Base-by-base conservation (phyloP, 2,113 vertebrate species). In the Oryzias celebensis region DNA sequence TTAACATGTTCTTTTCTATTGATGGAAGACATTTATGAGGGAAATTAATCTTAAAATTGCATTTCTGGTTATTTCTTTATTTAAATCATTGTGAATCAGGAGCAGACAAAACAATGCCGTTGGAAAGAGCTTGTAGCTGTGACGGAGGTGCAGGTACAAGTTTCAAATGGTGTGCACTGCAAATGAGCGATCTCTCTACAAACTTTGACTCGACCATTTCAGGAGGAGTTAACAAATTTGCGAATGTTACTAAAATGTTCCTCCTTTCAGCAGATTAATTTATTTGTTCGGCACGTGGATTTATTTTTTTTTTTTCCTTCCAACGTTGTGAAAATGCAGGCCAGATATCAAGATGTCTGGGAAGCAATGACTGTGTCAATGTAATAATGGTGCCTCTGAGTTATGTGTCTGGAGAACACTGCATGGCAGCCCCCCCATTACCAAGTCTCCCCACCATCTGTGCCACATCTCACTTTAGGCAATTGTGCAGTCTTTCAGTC, bases 371-470 rank as follows among this genome's bases (percentile, higher is more conserved):
- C 77, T 83, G 82, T 83, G 84, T 86, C 76, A 73, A 58, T 75
- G 74, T 78, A 77, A 88, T 85, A 88, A 84, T 75, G 66, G 65
- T 52, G 71, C 57, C 14, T 80, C 78, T 88, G 81, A 89, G 72
- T 86, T 87, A 85, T 88, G 71, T 71, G 78, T 78, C 83, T 79
- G 56, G 71, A 78, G 73, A 84, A 74, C 70, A 76, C 52, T 62
- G 65, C 62, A 81, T 83, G 76, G 71, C 73, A 50, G 63, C 67
- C 55, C 64, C 50, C 58, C 69, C 70, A 78, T 82, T 73, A 81
- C 69, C 66, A 72, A 53, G 61, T 65, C 80, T 71, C 76, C 82
- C 78, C 60, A 75, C 88, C 85, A 86, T 88, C 87, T 88, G 88
- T 79, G 84, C 78, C 81, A 77, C 70, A 73, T 81, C 76, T 77